These are phyloP conservation scores for Drosophila paranaensis DNA, from an alignment of 2,888 invertebrate species.

Conservation along the genomic window DNA sequence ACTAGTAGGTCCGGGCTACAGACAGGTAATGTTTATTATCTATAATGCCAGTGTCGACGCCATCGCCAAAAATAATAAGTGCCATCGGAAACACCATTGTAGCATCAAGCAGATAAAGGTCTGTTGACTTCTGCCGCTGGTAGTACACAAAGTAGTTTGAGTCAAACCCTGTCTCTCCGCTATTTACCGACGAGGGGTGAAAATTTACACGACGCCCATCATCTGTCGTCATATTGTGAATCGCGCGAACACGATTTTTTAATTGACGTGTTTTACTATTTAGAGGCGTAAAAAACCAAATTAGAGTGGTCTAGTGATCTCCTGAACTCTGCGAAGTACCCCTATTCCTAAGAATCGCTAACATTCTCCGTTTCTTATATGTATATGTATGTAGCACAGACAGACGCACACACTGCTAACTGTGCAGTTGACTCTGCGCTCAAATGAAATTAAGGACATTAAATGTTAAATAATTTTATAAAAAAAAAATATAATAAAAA, in stretches of 20 bases:
- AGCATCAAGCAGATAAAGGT: constrained; percentile 91
- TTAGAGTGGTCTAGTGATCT: too few species aligned
- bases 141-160: constrained; percentile 91
- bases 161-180: constrained; percentile 85
- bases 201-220: constrained; percentile 88
- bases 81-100: constrained; percentile 93
- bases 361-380: too few species aligned
- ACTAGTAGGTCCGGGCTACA: constrained; percentile 80
- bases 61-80: constrained; percentile 93
- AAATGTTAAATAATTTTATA: too few species aligned
- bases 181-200: constrained; percentile 93
- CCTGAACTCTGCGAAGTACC: too few species aligned
- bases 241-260: constrained; percentile 72
- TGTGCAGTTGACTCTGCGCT: too few species aligned
- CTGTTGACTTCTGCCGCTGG: constrained; percentile 88
- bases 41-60: constrained; percentile 75
- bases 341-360: too few species aligned
- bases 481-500: too few species aligned
- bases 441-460: too few species aligned
- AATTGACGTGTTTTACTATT: constrained; percentile 67
- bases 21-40: constrained; percentile 82
- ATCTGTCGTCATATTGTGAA: constrained; percentile 85
- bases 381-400: too few species aligned
- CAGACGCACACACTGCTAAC: too few species aligned
- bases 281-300: not conserved